Conservation (phyloP, 1,140 invertebrate species). For the Ceratina calcarata region DNA sequence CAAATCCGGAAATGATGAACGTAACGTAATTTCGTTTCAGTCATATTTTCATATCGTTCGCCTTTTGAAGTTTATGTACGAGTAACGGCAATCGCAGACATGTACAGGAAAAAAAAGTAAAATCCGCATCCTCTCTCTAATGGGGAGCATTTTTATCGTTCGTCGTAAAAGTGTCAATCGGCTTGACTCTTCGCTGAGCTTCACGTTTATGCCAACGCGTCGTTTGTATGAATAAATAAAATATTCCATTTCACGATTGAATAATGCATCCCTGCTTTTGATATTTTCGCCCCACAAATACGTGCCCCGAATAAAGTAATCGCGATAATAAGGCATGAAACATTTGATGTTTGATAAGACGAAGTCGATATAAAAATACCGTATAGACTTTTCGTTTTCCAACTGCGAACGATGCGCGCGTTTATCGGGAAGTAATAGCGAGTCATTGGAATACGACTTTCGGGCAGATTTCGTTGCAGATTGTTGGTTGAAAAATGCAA, state of each 20-base stretch:
- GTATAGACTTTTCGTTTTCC: not conserved
- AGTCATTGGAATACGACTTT: not conserved
- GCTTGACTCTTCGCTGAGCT: too few relatives aligned
- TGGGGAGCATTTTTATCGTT: not conserved
- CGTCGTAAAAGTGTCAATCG: not conserved
- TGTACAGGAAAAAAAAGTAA: constrained; percentile 11
- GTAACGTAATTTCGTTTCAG: too few relatives aligned
- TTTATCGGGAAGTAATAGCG: not conserved
- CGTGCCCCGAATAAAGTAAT: not conserved
- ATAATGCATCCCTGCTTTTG: not conserved
- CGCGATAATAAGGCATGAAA: not conserved
- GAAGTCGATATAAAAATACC: not conserved
- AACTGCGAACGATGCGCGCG: not conserved
- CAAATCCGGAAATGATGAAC: too few relatives aligned
- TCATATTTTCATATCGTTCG: too few relatives aligned
- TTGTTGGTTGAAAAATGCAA: constrained; percentile 8
- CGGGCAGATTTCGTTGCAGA: not conserved
- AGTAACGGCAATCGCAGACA: not conserved
- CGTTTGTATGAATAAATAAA: constrained; percentile 6
- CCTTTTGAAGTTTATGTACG: not conserved
- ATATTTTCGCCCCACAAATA: not conserved
- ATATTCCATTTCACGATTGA: not conserved
- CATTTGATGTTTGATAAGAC: too few relatives aligned
- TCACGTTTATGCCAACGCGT: not conserved
- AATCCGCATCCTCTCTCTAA: not conserved